phyloP scores from a whole-genome alignment of 2,888 invertebrate genomes.

The Cheilosia vernalis region DNA sequence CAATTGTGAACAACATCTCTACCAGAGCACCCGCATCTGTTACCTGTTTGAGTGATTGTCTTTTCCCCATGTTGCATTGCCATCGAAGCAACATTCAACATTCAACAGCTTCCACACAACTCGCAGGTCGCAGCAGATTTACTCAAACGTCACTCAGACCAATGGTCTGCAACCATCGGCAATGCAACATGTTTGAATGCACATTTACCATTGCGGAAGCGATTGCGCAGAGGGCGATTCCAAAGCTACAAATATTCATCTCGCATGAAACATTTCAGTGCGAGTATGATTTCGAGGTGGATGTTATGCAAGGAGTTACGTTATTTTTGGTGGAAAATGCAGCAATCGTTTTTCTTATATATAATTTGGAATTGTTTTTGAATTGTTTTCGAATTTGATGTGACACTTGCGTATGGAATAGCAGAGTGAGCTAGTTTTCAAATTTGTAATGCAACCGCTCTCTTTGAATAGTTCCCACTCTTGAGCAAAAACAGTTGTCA shows the following conservation, averaged over 20 bases:
- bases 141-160: slow-evolving; percentile 9
- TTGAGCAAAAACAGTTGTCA: too few species aligned
- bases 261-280: slow-evolving; percentile 15
- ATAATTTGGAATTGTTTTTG: not conserved
- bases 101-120: slow-evolving; percentile 23
- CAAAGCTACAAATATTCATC: slow-evolving; percentile 11
- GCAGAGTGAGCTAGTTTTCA: too few species aligned
- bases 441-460: too few species aligned
- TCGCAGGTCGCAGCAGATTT: not conserved
- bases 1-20: slow-evolving; percentile 7
- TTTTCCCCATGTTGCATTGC: slow-evolving; percentile 38
- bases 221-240: not conserved
- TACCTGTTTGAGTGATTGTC: slow-evolving; percentile 17
- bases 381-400: not conserved
- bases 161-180: slow-evolving; percentile 6
- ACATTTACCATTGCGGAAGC: not conserved
- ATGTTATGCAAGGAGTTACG: slow-evolving; percentile 18
- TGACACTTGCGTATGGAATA: too few species aligned
- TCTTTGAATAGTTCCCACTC: too few species aligned
- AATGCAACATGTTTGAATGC: slow-evolving; percentile 25
- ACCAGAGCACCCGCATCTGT: slow-evolving; percentile 26
- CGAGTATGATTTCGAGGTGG: not conserved
- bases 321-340: not conserved
- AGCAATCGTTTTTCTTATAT: too few species aligned
- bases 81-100: slow-evolving; percentile 7